Conservation (phyloP, 1,140 invertebrate species). For the Drosophila nikananu region DNA sequence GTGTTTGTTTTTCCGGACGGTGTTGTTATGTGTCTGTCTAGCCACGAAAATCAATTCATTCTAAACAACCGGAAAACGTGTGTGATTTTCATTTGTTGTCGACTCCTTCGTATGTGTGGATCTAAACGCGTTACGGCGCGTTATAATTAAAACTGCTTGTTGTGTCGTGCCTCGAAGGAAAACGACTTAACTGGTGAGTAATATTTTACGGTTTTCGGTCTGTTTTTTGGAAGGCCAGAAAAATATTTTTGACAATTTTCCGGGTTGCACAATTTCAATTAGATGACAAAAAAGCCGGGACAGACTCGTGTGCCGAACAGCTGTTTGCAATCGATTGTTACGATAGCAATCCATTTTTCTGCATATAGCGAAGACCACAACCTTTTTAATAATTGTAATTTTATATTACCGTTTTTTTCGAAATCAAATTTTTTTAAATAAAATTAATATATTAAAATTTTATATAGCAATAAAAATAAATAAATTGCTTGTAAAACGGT, state of each 20-base stretch:
- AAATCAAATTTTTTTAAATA: too few species aligned
- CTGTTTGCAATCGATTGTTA: slow-evolving; percentile 9
- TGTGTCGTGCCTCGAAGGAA: slow-evolving; percentile 18
- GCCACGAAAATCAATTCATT: slow-evolving; percentile 68
- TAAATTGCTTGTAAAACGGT: neutral
- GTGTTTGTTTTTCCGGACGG: slow-evolving; percentile 41
- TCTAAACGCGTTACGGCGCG: slow-evolving; percentile 49
- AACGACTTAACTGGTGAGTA: slow-evolving; percentile 30
- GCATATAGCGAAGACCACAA: slow-evolving; percentile 1
- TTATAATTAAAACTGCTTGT: slow-evolving; percentile 21
- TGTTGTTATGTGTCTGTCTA: slow-evolving; percentile 23
- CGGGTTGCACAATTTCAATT: slow-evolving; percentile 46
- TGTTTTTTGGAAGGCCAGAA: neutral
- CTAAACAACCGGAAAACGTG: slow-evolving; percentile 28
- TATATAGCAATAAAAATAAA: neutral
- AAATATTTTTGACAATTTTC: slow-evolving; percentile 42
- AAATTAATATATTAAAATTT: too few species aligned
- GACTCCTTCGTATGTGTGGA: slow-evolving; percentile 40
- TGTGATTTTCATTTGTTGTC: slow-evolving; percentile 60
- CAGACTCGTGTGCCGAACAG: slow-evolving; percentile 5
- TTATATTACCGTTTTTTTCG: neutral
- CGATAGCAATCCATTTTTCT: neutral
- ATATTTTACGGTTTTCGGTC: neutral
- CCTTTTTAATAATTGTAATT: neutral
- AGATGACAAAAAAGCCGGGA: slow-evolving; percentile 39